phyloP scores from a whole-genome alignment of 23 tunicate genomes.

The Styela clava region DNA sequence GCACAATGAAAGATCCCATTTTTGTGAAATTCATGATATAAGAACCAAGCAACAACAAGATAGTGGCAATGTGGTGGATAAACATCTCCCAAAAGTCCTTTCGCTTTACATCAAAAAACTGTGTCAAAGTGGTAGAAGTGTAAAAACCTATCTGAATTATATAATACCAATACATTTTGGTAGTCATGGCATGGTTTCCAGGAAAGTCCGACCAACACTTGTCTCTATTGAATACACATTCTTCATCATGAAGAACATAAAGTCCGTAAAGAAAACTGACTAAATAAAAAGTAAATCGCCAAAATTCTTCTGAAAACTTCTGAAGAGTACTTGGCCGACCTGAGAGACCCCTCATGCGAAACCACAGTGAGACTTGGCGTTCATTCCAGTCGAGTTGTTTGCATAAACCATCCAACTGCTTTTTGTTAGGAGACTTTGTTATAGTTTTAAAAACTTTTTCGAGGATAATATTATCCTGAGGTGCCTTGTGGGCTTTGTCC shows the following conservation, averaged over 20 bases:
- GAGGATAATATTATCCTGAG: conserved; percentile 52
- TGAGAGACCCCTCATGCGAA: conserved; percentile 52
- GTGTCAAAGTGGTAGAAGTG: conserved; percentile 65
- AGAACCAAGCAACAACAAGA: conserved; percentile 67
- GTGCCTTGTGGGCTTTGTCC: conserved; percentile 52
- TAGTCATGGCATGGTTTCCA: conserved; percentile 47
- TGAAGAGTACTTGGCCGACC: conserved; percentile 56
- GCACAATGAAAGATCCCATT: conserved; percentile 75
- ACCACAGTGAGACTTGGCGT: conserved; percentile 67
- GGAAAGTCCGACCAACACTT: conserved; percentile 82
- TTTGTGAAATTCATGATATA: conserved; percentile 67
- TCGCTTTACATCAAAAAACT: conserved; percentile 88
- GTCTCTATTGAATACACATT: conserved; percentile 23
- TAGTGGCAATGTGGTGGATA: conserved; percentile 79
- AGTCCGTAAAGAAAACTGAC: conserved; percentile 21
- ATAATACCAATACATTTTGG: conserved; percentile 64
- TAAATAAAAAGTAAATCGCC: conserved; percentile 26
- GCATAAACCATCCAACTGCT: conserved; percentile 42
- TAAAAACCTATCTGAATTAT: conserved; percentile 74
- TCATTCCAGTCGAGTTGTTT: conserved; percentile 88
- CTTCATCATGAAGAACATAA: conserved; percentile 27
- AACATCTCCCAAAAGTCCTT: conserved; percentile 95
- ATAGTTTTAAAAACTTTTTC: conserved; percentile 67
- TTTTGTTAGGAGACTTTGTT: conserved; percentile 55
- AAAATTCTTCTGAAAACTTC: conserved; percentile 76